Evolutionary conservation across 2,888 invertebrate genomes (phyloP).

Genomic region (Augochlorella aurata): DNA sequence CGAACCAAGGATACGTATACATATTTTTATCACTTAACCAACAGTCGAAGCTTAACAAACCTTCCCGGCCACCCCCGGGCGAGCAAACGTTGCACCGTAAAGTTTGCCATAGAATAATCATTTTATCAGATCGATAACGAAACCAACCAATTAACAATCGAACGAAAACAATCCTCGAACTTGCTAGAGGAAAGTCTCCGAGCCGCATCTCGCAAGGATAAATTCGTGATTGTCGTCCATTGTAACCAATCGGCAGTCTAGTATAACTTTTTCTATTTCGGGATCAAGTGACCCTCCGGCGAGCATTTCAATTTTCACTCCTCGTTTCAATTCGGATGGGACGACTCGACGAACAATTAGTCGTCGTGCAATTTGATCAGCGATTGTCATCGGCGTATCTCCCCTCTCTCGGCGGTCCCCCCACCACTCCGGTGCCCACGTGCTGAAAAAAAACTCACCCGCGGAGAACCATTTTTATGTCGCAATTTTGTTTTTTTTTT

Average conservation of each 20-base stretch:
- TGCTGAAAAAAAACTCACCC: slow-evolving; percentile 52
- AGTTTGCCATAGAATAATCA: not conserved
- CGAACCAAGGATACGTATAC: not conserved
- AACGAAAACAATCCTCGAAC: not conserved
- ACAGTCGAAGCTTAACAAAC: not conserved
- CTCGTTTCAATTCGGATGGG: slow-evolving; percentile 72
- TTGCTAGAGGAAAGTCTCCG: not conserved
- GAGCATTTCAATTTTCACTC: slow-evolving; percentile 73
- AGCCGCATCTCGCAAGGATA: slow-evolving; percentile 41
- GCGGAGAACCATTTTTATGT: slow-evolving; percentile 61
- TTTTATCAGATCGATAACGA: not conserved
- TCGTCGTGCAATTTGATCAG: slow-evolving; percentile 78
- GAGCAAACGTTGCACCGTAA: not conserved
- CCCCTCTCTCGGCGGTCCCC: slow-evolving; percentile 10
- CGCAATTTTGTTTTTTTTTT: slow-evolving; percentile 42
- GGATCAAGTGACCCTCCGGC: slow-evolving; percentile 65
- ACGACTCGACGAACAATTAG: slow-evolving; percentile 77
- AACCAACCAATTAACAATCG: not conserved
- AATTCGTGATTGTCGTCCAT: slow-evolving; percentile 54
- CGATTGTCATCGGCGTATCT: slow-evolving; percentile 76
- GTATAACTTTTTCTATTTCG: slow-evolving; percentile 66
- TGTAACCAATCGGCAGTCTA: slow-evolving; percentile 55
- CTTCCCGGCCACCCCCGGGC: not conserved
- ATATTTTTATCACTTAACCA: not conserved
- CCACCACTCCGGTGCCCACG: slow-evolving; percentile 11